Evolutionary conservation across 2,888 invertebrate genomes (phyloP).

Genomic region (Eueremaeus valkanovi): DNA sequence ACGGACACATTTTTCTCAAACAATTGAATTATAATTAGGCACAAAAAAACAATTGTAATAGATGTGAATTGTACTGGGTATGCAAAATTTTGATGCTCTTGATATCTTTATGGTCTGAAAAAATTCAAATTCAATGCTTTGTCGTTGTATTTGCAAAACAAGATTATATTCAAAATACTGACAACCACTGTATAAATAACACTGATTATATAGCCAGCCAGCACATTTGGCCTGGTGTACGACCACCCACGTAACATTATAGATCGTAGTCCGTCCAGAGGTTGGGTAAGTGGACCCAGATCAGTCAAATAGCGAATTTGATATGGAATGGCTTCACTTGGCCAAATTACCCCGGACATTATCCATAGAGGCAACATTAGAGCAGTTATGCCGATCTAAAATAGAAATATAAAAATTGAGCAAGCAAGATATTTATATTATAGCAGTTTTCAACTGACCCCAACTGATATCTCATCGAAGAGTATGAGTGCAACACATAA

Average conservation of each 20-base stretch:
- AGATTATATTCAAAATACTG: constrained; percentile 29
- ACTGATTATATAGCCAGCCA: constrained; percentile 28
- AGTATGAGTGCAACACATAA: constrained; percentile 4
- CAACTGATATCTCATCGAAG: constrained; percentile 35
- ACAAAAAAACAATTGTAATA: too few species aligned
- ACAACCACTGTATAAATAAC: constrained; percentile 23
- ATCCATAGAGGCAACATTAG: constrained; percentile 37
- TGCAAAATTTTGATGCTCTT: too few species aligned
- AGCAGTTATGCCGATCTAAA: constrained; percentile 28
- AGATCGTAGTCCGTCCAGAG: constrained; percentile 19
- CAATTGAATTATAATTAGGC: too few species aligned
- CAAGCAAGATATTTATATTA: neutral
- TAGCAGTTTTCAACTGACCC: constrained; percentile 12
- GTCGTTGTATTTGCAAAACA: constrained; percentile 19
- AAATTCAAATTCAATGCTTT: too few species aligned
- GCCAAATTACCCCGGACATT: constrained; percentile 38
- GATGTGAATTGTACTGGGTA: too few species aligned
- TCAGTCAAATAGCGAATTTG: constrained; percentile 19
- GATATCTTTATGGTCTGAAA: too few species aligned
- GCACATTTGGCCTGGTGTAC: constrained; percentile 6
- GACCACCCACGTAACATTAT: constrained; percentile 37
- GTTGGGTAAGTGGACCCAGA: constrained; percentile 36
- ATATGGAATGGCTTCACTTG: constrained; percentile 35
- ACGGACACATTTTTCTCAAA: too few species aligned
- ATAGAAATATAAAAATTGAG: neutral